phyloP scores from a whole-genome alignment of 2,888 invertebrate genomes.

The Cosmorhoe ocellata region DNA sequence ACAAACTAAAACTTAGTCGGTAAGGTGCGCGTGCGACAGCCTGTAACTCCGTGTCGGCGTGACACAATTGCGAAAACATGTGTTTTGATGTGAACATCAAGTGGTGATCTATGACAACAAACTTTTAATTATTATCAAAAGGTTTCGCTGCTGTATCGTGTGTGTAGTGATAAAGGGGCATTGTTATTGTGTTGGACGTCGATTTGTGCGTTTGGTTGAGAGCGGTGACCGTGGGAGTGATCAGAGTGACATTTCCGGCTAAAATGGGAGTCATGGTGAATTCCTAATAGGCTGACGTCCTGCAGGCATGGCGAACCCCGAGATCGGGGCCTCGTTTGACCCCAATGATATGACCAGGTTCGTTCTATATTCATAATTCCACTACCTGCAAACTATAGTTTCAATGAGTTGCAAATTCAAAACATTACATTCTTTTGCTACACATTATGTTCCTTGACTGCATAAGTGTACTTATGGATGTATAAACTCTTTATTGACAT shows the following conservation, averaged over 20 bases:
- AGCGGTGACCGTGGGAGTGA: conserved; percentile 50
- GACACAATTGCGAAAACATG: conserved; percentile 70
- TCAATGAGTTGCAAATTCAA: too few species aligned
- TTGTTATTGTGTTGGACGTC: conserved; percentile 24
- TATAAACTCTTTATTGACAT: too few species aligned
- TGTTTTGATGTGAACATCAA: conserved; percentile 78
- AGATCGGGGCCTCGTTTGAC: conserved; percentile 86
- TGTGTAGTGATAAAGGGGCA: conserved; percentile 30
- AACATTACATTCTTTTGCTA: too few species aligned
- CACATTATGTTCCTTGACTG: too few species aligned
- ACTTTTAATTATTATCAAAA: conserved; percentile 52
- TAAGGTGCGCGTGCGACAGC: conserved; percentile 55
- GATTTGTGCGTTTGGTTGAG: conserved; percentile 30
- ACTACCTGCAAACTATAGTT: too few species aligned
- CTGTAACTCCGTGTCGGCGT: conserved; percentile 52
- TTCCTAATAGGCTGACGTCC: conserved; percentile 45
- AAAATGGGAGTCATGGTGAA: conserved; percentile 61
- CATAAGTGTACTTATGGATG: too few species aligned
- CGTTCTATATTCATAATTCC: conserved; percentile 17
- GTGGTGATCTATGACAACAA: conserved; percentile 73
- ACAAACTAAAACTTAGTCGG: conserved; percentile 59
- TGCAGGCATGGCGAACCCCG: conserved; percentile 69
- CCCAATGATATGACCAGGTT: conserved; percentile 86
- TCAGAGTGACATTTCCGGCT: conserved; percentile 63
- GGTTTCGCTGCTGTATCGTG: conserved; percentile 40